Base-by-base conservation (phyloP, 1,140 invertebrate genomes). In the Dolichoris vasculosae region DNA sequence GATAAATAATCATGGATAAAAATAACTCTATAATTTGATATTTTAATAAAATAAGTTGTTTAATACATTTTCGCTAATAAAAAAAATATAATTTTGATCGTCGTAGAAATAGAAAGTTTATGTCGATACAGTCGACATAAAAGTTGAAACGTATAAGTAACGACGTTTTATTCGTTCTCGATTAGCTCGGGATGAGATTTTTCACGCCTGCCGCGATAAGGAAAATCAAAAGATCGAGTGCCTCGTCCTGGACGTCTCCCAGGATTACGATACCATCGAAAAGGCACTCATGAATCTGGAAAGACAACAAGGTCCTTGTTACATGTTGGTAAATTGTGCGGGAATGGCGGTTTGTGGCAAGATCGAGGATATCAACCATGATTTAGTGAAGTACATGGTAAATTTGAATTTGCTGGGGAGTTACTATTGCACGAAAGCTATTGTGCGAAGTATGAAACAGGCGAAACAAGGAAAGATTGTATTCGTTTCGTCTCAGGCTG, bases 271-370 rank as follows among this genome's bases (percentile, higher is more conserved):
- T 0, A 89, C 90, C 13, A 94, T 98, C 75, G 93, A 95, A 85
- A 93, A 94, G 88, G 93, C 94, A 48, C 90, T 97, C n/a, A 86
- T 89, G 26, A 91, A 95, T 87, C 93, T 97, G 32, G 95, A 96
- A 89, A 93, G 94, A 67, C 90, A 92, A 75, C 89, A 94, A 82
- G 97, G 97, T 2, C 96, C 97, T 26, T 96, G 99, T 89, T 97
- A 96, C 90, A 96, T 99, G 94, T 92, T 99, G 3, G 94, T 99
- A 0, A 99, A 99, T 92, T 99, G 97, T 94, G 98, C 98, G 76
- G 99, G 99, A 17, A 94, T 94, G 89, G 95, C 97, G 73, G 95
- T 96, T 83, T 96, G 96, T 91, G 96, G 96, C 9, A 95, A 95
- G 88, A 96, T 99, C 90, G 98, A 99, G 92, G 96, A 99, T 86